These are phyloP conservation scores for Lepidothrix coronata DNA, from an alignment of 2,113 vertebrate species.

Conservation along the genomic window DNA sequence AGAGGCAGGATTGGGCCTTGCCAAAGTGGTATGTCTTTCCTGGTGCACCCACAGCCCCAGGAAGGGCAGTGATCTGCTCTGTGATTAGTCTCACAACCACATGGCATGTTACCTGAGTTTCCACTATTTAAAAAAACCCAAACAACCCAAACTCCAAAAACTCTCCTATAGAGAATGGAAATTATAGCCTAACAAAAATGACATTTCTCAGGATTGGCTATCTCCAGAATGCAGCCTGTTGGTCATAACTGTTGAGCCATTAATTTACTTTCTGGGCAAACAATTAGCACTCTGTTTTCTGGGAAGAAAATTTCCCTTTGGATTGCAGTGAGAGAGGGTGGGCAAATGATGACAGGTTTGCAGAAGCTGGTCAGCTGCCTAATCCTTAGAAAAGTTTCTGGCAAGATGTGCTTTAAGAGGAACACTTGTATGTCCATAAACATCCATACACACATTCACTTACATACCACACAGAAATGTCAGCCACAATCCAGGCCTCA, in stretches of 20 bases:
- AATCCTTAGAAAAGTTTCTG: not conserved
- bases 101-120: not conserved
- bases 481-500: not conserved
- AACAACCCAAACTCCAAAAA: not conserved
- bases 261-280: slow-evolving; percentile 21
- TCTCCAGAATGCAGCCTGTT: not conserved
- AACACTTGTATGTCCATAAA: not conserved
- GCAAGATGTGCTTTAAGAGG: not conserved
- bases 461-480: not conserved
- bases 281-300: not conserved
- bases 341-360: not conserved
- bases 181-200: not conserved
- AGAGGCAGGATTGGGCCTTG: not conserved
- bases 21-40: not conserved
- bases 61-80: not conserved
- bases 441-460: not conserved
- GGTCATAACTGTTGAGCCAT: not conserved
- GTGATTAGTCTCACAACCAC: not conserved
- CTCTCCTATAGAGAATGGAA: not conserved
- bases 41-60: not conserved
- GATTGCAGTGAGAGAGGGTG: not conserved
- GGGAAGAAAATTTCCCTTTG: slow-evolving; percentile 1
- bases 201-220: not conserved
- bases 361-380: not conserved
- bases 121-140: not conserved